phyloP scores from a whole-genome alignment of 2,113 vertebrate genomes.

The Boleophthalmus pectinirostris region DNA sequence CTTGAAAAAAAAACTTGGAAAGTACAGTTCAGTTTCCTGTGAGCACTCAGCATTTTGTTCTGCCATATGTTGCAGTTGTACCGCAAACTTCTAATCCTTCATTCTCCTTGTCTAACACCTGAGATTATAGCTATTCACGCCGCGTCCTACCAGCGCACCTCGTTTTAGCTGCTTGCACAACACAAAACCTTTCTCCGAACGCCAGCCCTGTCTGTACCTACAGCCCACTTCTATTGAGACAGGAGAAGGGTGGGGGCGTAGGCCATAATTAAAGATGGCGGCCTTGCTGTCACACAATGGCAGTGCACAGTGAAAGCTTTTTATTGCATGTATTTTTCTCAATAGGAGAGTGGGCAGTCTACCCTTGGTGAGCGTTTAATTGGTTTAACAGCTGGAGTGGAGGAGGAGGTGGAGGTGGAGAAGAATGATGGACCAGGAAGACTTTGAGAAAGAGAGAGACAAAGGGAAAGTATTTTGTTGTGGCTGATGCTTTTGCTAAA shows the following conservation, averaged over 20 bases:
- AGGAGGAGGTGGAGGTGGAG: conserved; percentile 31
- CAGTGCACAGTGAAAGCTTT: conserved; percentile 58
- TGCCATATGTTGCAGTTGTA: not conserved
- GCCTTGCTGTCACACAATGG: conserved; percentile 64
- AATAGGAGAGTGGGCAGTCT: conserved; percentile 75
- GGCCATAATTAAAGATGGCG: conserved; percentile 77
- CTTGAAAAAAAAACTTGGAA: not conserved
- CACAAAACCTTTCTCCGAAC: conserved; percentile 50
- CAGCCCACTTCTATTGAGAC: conserved; percentile 70
- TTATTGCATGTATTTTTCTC: conserved; percentile 74
- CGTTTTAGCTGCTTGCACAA: conserved; percentile 31
- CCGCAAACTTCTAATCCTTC: not conserved
- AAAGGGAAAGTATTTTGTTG: conserved; percentile 55
- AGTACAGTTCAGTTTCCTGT: not conserved
- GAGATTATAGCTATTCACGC: conserved; percentile 16
- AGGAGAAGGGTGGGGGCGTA: conserved; percentile 67
- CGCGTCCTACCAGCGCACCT: conserved; percentile 36
- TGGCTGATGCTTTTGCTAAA: conserved; percentile 45
- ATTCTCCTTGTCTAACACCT: conserved; percentile 10
- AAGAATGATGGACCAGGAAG: not conserved
- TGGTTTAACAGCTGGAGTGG: conserved; percentile 74
- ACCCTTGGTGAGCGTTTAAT: conserved; percentile 73
- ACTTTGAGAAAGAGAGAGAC: conserved; percentile 40
- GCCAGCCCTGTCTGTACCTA: conserved; percentile 67
- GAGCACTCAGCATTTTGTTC: not conserved